Evolutionary conservation across 2,888 invertebrate species (phyloP).

Genomic region (Nowickia ferox): DNA sequence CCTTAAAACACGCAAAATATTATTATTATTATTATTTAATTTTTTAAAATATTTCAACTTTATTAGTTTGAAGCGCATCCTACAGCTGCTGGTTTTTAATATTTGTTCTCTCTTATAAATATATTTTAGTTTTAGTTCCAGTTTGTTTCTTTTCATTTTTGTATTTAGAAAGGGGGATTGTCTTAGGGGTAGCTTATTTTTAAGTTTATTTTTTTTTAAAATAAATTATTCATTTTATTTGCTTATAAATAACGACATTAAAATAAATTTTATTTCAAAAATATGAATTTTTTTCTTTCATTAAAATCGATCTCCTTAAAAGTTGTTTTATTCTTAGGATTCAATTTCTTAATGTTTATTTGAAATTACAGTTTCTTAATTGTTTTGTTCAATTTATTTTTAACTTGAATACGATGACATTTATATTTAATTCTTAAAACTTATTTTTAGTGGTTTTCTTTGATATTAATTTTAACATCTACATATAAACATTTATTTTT

Average conservation of each 20-base stretch:
- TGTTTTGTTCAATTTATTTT: conserved; percentile 72
- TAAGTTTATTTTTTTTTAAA: conserved; percentile 19
- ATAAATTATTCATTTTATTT: conserved; percentile 3
- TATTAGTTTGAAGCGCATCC: not conserved
- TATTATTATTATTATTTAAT: too few species aligned
- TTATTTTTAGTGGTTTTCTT: conserved; percentile 44
- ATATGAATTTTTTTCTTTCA: conserved; percentile 46
- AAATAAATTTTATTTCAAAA: conserved; percentile 56
- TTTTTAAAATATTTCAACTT: too few species aligned
- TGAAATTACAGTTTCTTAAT: conserved; percentile 83
- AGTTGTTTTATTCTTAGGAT: conserved; percentile 60
- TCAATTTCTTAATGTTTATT: conserved; percentile 75
- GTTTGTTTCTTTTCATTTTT: not conserved
- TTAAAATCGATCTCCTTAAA: conserved; percentile 42
- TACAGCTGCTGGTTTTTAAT: not conserved
- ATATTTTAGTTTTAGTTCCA: conserved; percentile 36
- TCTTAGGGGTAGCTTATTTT: conserved; percentile 51
- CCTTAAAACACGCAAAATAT: not conserved
- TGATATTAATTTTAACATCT: conserved; percentile 63
- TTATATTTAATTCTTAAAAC: conserved; percentile 56
- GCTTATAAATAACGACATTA: conserved; percentile 58
- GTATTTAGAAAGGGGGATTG: conserved; percentile 61
- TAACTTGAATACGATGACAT: conserved; percentile 47
- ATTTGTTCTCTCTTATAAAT: conserved; percentile 29
- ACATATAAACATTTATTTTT: conserved; percentile 62